A percentile compares a stretch with the other conserved stretches of the same genome.
Conservation (phyloP, 2,888 invertebrate genomes). For the Eupeodes luniger region DNA sequence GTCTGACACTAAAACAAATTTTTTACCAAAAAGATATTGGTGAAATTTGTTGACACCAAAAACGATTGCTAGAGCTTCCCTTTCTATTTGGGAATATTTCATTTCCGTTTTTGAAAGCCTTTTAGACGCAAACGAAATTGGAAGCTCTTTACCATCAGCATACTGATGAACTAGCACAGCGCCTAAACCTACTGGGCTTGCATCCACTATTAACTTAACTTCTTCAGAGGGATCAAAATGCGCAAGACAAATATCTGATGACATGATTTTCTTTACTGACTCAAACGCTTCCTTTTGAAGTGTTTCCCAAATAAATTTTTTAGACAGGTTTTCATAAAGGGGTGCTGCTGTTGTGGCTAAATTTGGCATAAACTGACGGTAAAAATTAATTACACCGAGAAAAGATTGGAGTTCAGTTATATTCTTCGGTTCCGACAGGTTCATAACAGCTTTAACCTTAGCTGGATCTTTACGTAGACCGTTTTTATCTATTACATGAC, state of each 20-base stretch:
- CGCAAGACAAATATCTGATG: conserved; percentile 15
- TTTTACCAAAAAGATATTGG: no score
- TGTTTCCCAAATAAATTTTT: conserved; percentile 14
- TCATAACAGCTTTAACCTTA: conserved; percentile 1
- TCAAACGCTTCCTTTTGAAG: conserved; percentile 7
- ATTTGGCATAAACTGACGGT: conserved; percentile 2
- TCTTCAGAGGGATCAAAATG: neutral
- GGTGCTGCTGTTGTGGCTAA: no score
- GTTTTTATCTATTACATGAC: neutral
- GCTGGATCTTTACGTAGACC: neutral
- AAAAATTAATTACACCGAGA: conserved; percentile 23
- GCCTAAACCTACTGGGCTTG: conserved; percentile 14
- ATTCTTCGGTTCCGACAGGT: neutral
- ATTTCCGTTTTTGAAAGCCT: conserved; percentile 11
- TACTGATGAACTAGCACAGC: neutral
- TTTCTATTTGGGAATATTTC: no score
- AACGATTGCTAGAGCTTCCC: no score
- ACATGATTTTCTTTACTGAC: conserved; percentile 6
- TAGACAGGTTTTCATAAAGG: neutral
- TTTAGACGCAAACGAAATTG: conserved; percentile 8
- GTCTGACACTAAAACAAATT: no score
- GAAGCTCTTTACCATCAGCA: no score
- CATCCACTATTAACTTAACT: neutral
- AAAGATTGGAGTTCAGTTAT: conserved; percentile 20
- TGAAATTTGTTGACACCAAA: no score